These are phyloP conservation scores for Perodicticus potto DNA, from an alignment of 2,797 vertebrate genomes.

Conservation along the genomic window DNA sequence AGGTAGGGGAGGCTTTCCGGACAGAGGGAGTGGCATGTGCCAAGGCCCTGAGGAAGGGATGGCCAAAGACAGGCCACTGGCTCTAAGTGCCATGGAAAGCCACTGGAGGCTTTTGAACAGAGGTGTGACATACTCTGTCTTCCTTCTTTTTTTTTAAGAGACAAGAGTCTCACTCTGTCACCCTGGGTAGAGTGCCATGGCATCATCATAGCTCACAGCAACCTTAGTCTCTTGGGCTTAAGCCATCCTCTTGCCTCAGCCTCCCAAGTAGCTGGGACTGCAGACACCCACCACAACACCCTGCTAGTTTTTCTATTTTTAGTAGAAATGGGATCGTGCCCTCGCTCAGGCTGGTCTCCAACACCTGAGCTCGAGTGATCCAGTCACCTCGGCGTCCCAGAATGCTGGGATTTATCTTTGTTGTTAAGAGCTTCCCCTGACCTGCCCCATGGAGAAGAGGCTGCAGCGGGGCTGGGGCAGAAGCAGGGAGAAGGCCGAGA, in stretches of 20 bases:
- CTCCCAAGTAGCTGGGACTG: no score
- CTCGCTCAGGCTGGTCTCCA: no score
- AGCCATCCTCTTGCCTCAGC: no score
- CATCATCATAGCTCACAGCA: no score
- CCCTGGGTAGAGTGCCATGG: no score
- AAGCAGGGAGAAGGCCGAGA: neutral
- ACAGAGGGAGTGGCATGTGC: neutral
- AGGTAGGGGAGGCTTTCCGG: neutral
- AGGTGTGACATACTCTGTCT: neutral
- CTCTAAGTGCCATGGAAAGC: neutral
- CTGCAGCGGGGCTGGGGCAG: neutral
- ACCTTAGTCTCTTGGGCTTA: no score
- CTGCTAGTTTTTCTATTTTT: no score
- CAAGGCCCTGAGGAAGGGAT: neutral
- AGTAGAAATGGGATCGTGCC: no score
- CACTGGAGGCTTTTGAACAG: neutral
- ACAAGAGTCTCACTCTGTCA: no score
- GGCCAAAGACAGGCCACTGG: neutral
- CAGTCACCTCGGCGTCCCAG: no score
- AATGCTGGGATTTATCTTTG: neutral
- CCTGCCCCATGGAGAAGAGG: neutral
- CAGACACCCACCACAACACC: no score
- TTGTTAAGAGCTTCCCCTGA: slow-evolving; percentile 10
- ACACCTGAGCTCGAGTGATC: no score
- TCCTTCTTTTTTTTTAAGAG: neutral